These are phyloP conservation scores for Tadarida brasiliensis DNA, from an alignment of 2,797 vertebrate species.

Conservation along the genomic window DNA sequence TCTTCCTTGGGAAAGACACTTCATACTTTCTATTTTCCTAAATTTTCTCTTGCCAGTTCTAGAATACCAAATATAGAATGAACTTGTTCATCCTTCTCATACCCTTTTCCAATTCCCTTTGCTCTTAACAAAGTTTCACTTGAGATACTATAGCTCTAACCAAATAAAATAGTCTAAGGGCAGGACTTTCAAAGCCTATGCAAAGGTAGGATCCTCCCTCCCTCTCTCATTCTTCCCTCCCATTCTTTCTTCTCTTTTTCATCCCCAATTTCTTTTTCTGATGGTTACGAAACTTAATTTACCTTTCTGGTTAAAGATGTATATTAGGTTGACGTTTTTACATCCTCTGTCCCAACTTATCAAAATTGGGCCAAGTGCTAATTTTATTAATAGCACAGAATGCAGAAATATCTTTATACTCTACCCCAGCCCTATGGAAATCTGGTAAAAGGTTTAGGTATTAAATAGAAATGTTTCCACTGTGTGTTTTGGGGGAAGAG, in stretches of 20 bases:
- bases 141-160: neutral
- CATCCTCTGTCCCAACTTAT: neutral
- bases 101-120: constrained; percentile 22
- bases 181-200: neutral
- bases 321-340: neutral
- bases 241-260: neutral
- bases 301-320: neutral
- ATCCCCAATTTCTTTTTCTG: neutral
- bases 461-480: neutral
- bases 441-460: neutral
- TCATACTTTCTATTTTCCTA: neutral
- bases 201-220: neutral
- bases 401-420: neutral
- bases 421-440: neutral
- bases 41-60: constrained; percentile 1
- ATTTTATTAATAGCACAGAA: neutral
- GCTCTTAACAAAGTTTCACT: neutral
- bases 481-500: neutral
- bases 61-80: constrained; percentile 16
- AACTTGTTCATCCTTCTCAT: neutral
- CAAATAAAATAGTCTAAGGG: neutral
- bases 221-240: neutral
- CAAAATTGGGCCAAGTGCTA: neutral
- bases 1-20: neutral
- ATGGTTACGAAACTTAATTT: neutral